Base-by-base conservation (phyloP, 2,113 vertebrate genomes). In the Sapajus apella region DNA sequence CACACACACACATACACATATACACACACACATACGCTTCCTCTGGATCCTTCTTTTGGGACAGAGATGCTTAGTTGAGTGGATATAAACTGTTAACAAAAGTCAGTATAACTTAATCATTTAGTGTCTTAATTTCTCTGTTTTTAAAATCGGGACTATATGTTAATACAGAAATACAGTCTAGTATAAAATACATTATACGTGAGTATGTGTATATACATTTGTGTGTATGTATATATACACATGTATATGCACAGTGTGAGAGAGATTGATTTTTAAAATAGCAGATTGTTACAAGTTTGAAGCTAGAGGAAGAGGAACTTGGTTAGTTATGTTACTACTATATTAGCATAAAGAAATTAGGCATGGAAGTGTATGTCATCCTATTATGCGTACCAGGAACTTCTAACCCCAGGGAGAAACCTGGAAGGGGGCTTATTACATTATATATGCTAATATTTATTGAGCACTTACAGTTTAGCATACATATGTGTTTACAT, bases 221-320 rank as follows among this genome's bases (percentile, higher is more conserved):
- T 73, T 5, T 88, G 8, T 82, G 64, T 45, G 27, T 79, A 47
- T 84, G 7, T 87, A 56, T 47, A n/a, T 61, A 32, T 32, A 66
- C 8, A 61, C 23, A 64, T 91, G 52, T 52, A 35, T 20, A 68
- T 27, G 23, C 27, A 72, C 13, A 17, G 37, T 25, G 16, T 73
- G 40, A 43, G 66, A 64, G 61, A 58, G 83, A 45, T 86, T 83
- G 72, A n/a, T 95, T 94, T 85, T 87, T 32, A 76, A 97, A 87
- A 64, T 68, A 92, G 47, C 17, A 92, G 56, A 89, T 85, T 88
- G 58, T 90, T 75, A 47, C 68, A 93, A 87, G 20, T 7, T 37
- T 70, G 35, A 86, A 55, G 18, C 13, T 87, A 79, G 84, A 86
- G 45, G 8, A 91, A 83, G 72, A 84, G 4, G 12, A 85, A 3